Percentiles rank a stretch among this genome's conserved stretches.
Evolutionary conservation across 2,113 vertebrate genomes (phyloP).

Genomic region (Pantherophis guttatus): DNA sequence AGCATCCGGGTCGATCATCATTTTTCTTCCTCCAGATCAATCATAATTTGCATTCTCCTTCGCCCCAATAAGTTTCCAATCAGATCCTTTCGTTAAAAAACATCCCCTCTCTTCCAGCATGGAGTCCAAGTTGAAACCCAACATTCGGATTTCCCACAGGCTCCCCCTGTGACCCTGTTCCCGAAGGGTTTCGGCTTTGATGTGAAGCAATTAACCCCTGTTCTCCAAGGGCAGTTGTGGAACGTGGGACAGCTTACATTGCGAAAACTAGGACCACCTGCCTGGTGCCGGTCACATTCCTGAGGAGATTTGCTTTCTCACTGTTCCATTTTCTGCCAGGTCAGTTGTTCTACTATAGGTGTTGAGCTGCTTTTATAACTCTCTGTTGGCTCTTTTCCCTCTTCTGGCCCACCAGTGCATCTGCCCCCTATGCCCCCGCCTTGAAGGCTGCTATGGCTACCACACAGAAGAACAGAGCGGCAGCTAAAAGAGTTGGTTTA

Average conservation of each 20-base stretch:
- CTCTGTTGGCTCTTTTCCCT: neutral
- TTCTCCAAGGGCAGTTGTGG: neutral
- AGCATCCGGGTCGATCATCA: neutral
- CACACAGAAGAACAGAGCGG: neutral
- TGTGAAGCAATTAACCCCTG: constrained; percentile 21
- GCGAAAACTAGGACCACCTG: neutral
- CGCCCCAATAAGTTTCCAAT: neutral
- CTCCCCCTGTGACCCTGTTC: neutral
- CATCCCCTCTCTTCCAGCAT: neutral
- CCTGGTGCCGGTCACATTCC: neutral
- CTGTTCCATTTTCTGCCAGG: neutral
- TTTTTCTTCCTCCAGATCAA: neutral
- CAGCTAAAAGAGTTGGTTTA: neutral
- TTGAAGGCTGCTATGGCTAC: neutral
- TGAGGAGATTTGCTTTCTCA: neutral
- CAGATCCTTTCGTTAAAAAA: neutral
- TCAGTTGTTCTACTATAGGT: neutral
- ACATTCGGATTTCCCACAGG: neutral
- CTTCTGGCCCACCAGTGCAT: neutral
- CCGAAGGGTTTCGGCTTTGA: constrained; percentile 10
- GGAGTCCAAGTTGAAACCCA: neutral
- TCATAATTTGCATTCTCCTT: neutral
- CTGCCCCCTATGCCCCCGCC: neutral
- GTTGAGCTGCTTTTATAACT: neutral
- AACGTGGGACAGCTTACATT: constrained; percentile 10